Evolutionary conservation across 2,888 invertebrate genomes (phyloP), one percentile per base, ranked within the genome.

Genomic region (Erebia aethiops): DNA sequence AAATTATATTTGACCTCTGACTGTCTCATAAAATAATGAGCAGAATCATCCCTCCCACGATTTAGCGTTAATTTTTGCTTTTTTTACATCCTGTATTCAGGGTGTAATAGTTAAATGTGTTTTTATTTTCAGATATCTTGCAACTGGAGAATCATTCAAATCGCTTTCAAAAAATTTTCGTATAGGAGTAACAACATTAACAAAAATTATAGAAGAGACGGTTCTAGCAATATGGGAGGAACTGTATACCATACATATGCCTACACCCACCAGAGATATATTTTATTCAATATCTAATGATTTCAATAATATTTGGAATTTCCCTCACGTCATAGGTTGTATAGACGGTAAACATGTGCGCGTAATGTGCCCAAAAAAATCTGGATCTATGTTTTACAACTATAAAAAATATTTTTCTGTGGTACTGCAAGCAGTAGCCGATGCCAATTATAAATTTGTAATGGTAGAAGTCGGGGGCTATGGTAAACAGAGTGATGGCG

Each of bases 1-100:
- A 52, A 52, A 52, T 52, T 52, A 52, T 52, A 52, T 52, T 52
- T 52, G 52, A 52, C 52, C 52, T 52, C 52, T 52, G 52, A 52
- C 52, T 52, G 16, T 52, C 52, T 52, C 52, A 52, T 52, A 52
- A 52, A 52, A 52, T 52, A 52, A 52, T 52, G 52, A 52, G 52
- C 52, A 52, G 52, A 52, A 52, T 52, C 52, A 52, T 52, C 52
- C 52, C 52, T 52, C 52, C 52, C 52, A 52, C 52, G 52, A 52
- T 52, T 52, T 52, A 52, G 52, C 52, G 52, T 52, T 52, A 52
- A 52, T 52, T 52, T 52, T 16, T 52, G 16, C 52, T 52, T 52
- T 52, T 52, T 52, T 52, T 52, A 52, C 52, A 52, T 52, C 16
- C 52, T 52, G 52, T 52, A 52, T 52, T 52, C 52, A 5, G n/a